A percentile compares a stretch with the other conserved stretches of the same genome.
Conservation (phyloP, 2,888 invertebrate genomes). For the Drosophila gaucha region DNA sequence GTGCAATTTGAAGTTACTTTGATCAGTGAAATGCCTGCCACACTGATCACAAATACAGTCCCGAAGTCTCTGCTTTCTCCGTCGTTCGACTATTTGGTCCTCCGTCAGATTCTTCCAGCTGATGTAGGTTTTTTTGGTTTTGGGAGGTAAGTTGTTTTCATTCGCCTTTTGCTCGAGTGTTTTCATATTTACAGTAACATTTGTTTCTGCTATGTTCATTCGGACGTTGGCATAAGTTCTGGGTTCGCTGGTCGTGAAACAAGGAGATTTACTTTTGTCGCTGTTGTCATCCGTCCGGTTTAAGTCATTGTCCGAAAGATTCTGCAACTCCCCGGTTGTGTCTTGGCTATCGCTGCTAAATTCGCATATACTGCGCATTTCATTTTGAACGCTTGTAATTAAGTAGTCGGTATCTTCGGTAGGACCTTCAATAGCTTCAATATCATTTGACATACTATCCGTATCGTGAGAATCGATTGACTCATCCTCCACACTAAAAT, state of each 20-base stretch:
- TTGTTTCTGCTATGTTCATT: not conserved
- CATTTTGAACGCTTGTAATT: conserved; percentile 20
- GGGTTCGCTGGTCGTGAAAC: not conserved
- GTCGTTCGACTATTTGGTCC: conserved; percentile 51
- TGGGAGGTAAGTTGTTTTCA: not conserved
- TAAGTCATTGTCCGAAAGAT: conserved; percentile 1
- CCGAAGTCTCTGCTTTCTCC: conserved; percentile 54
- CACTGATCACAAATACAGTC: conserved; percentile 66
- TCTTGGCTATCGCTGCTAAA: conserved; percentile 25
- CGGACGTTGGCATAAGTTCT: not conserved
- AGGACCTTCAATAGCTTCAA: conserved; percentile 1
- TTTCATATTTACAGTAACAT: not conserved
- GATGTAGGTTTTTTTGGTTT: conserved; percentile 38
- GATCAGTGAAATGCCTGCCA: conserved; percentile 63
- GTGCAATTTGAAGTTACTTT: conserved; percentile 69
- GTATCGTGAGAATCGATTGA: conserved; percentile 6
- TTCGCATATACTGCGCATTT: conserved; percentile 26
- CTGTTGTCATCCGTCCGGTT: not conserved
- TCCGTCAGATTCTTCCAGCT: conserved; percentile 65
- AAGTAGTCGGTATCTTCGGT: conserved; percentile 26
- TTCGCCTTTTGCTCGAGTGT: too few species aligned
- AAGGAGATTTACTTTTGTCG: not conserved
- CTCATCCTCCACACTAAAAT: conserved; percentile 11
- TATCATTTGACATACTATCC: not conserved
- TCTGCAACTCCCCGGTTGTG: conserved; percentile 1